A percentile compares a stretch with the other conserved stretches of the same genome.
These are phyloP conservation scores for Etia nguti DNA, from an alignment of 2,113 vertebrate species.

Conservation along the genomic window DNA sequence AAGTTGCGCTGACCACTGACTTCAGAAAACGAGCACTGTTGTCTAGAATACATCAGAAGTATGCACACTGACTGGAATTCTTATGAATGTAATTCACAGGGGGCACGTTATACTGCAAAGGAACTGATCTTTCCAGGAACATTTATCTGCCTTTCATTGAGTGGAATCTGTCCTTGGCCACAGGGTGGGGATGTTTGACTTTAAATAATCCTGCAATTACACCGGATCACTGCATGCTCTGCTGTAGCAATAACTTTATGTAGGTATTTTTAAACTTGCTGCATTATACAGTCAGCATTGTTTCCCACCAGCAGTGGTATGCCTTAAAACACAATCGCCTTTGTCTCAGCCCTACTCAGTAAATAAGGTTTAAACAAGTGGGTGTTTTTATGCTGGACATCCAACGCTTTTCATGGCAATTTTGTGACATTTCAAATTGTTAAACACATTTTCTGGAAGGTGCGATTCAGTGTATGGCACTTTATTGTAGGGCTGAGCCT, in stretches of 20 bases:
- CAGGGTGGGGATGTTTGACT: constrained; percentile 63
- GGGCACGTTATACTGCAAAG: background rate
- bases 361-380: background rate
- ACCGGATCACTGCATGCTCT: background rate
- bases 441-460: background rate
- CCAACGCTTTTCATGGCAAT: background rate
- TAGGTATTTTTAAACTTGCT: background rate
- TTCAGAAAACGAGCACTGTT: background rate
- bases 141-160: background rate
- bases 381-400: background rate
- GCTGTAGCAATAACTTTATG: background rate
- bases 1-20: background rate
- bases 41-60: background rate
- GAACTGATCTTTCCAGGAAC: background rate
- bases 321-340: background rate
- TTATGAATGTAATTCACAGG: background rate
- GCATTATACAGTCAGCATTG: background rate
- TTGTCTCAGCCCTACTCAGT: background rate
- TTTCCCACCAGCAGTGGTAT: background rate
- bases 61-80: background rate
- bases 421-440: background rate
- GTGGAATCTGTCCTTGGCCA: constrained; percentile 21
- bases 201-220: background rate
- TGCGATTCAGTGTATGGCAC: background rate
- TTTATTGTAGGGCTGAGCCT: background rate